Percentiles rank a stretch among this genome's conserved stretches.
Evolutionary conservation across 1,140 invertebrate genomes (phyloP).

Genomic region (Drosophila pseudoananassae): DNA sequence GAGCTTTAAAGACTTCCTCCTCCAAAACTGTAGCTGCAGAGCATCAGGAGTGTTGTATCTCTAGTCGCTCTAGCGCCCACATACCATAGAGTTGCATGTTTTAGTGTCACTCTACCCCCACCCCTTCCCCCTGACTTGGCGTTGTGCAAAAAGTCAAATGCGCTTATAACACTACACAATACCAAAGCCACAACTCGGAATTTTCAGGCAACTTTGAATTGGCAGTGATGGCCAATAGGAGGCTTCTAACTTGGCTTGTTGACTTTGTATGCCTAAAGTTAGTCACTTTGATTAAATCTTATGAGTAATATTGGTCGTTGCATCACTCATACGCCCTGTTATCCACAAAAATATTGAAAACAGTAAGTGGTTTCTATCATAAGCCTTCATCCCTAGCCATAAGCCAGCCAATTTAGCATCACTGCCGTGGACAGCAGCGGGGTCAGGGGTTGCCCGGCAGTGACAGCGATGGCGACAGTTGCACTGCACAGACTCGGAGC

Average conservation of each 20-base stretch:
- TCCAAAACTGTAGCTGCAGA: no score
- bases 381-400: no score
- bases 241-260: no score
- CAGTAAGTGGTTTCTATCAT: no score
- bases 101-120: neutral
- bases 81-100: neutral
- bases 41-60: neutral
- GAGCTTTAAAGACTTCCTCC: no score
- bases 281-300: no score
- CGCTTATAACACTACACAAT: constrained; percentile 68
- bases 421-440: neutral
- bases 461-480: constrained; percentile 26
- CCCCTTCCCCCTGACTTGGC: constrained; percentile 1
- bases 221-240: neutral
- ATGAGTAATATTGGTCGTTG: no score
- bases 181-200: constrained; percentile 18
- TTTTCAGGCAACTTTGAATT: constrained; percentile 12
- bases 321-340: no score
- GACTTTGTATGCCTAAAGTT: no score
- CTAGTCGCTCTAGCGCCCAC: neutral
- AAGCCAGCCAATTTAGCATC: constrained; percentile 2
- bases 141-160: constrained; percentile 65
- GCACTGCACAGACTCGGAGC: constrained; percentile 20
- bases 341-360: no score
- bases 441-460: constrained; percentile 14